Conservation (phyloP, 2,888 invertebrate genomes). For the Bombyx huttoni region DNA sequence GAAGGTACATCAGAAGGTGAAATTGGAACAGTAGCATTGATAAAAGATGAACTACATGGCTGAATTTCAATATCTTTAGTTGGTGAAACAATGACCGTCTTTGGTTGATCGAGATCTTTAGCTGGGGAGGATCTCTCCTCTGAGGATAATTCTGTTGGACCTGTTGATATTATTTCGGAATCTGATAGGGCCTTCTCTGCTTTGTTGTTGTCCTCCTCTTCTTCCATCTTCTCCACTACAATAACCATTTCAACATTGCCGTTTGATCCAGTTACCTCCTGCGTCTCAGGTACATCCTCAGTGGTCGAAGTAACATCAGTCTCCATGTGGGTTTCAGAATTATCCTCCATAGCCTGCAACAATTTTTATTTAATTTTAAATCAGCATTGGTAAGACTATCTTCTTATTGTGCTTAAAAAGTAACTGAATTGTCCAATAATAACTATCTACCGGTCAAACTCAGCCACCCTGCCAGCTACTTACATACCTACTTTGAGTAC, state of each 20-base stretch:
- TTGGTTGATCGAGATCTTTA: not conserved
- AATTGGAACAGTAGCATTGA: slow-evolving; percentile 10
- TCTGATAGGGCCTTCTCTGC: slow-evolving; percentile 1
- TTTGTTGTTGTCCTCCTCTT: slow-evolving; percentile 17
- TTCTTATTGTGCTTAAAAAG: slow-evolving; percentile 12
- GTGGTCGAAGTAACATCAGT: slow-evolving; percentile 57
- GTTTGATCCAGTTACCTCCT: slow-evolving; percentile 35
- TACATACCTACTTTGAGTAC: slow-evolving; percentile 54
- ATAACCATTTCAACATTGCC: slow-evolving; percentile 47
- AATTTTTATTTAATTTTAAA: slow-evolving; percentile 36
- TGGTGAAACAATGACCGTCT: slow-evolving; percentile 4
- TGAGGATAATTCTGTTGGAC: not conserved
- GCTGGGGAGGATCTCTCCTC: not conserved
- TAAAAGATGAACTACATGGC: slow-evolving; percentile 11
- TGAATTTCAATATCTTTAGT: slow-evolving; percentile 9
- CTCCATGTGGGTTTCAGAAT: slow-evolving; percentile 49
- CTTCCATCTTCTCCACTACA: slow-evolving; percentile 42
- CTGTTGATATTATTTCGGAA: not conserved
- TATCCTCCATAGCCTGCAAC: slow-evolving; percentile 56
- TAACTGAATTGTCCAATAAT: slow-evolving; percentile 20
- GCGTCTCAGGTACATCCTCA: slow-evolving; percentile 37
- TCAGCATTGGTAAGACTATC: slow-evolving; percentile 23
- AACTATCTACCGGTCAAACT: slow-evolving; percentile 49
- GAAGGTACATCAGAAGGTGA: slow-evolving; percentile 1
- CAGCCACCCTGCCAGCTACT: slow-evolving; percentile 33